Evolutionary conservation across 2,888 invertebrate genomes (phyloP).

Genomic region (Apamea sordens): DNA sequence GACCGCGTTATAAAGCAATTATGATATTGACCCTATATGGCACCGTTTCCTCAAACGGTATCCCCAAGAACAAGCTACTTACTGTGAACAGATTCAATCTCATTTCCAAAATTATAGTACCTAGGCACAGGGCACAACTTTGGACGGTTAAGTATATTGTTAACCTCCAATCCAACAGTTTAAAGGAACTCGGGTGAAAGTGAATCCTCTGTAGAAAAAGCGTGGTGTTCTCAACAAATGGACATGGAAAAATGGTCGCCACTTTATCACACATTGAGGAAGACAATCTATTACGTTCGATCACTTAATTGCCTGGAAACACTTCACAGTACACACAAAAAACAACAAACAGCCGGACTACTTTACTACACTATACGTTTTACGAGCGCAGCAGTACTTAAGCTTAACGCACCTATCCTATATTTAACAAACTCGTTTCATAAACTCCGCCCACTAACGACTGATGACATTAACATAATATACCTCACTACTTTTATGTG

Average conservation of each 20-base stretch:
- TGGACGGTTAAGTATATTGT: background rate
- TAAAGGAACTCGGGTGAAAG: too few species aligned
- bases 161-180: background rate
- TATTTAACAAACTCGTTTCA: constrained; percentile 42
- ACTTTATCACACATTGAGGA: background rate
- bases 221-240: background rate
- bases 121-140: background rate
- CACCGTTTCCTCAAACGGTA: background rate
- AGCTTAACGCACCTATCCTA: background rate
- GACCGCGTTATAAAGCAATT: background rate
- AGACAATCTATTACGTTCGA: background rate
- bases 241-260: background rate
- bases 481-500: background rate
- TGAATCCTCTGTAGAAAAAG: background rate
- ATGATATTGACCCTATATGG: background rate
- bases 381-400: background rate
- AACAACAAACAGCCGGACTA: background rate
- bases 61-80: background rate
- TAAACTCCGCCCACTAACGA: constrained; percentile 21
- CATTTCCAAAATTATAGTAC: background rate
- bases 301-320: constrained; percentile 9
- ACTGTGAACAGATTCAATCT: constrained; percentile 18
- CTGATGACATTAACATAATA: constrained; percentile 42
- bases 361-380: constrained; percentile 11
- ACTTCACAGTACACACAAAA: constrained; percentile 29